Base-by-base conservation (phyloP, 2,797 vertebrate genomes). In the Chrosomus eos region DNA sequence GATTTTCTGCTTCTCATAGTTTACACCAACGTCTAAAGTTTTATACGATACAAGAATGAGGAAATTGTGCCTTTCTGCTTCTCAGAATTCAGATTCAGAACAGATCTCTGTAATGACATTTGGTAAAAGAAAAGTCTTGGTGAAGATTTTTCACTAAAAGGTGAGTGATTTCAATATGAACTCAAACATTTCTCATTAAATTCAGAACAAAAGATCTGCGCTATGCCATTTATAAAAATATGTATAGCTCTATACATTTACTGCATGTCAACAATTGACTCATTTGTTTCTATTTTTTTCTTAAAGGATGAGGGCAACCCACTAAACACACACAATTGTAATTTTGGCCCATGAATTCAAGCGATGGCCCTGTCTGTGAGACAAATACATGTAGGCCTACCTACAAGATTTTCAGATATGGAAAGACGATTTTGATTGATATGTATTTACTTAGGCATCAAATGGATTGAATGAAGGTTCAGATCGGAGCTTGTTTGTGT, bases 401-500 rank as follows among this genome's bases (percentile, higher is more conserved):
- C 67, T 58, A 38, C n/a, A 26, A 58, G 2, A 71, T 70, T 73
- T 78, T n/a, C 83, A 85, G 74, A 62, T 84, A 58, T 43, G 21
- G 7, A 70, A 77, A 78, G 74, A 60, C 3, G 18, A 40, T 26
- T 78, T 78, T 84, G 82, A 78, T 78, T 84, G 82, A 78, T 84
- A 40, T 70, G 36, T 60, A 78, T 77, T 68, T 66, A 80, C 67
- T 28, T 36, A 26, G 14, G 3, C 48, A 85, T 85, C 83, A 85
- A 79, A 80, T 51, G 9, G 66, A 77, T 76, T 83, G 87, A 85
- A 82, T 82, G 70, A 85, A 77, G 71, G 87, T 81, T 85, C 85
- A 81, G 21, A 87, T 82, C 73, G 45, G 33, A 53, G 73, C 84
- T 83, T 88, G 84, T 89, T 88, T 87, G 85, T 87, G 88, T 89